Conservation (phyloP, 2,113 vertebrate species). For the Herpailurus yagouaroundi region DNA sequence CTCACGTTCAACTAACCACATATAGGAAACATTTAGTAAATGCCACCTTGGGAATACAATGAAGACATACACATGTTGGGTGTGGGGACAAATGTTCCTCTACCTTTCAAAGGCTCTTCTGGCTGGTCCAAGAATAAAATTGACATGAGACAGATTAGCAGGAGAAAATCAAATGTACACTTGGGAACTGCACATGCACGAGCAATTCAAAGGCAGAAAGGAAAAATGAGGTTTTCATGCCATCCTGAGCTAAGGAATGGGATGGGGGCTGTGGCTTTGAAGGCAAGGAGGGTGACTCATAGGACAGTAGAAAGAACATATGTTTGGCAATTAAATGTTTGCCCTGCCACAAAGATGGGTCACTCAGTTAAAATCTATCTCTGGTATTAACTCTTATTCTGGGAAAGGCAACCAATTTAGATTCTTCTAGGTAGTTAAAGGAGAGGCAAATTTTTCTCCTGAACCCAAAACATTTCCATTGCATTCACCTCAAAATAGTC, state of each 20-base stretch:
- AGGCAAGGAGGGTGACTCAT: not conserved
- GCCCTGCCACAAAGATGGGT: not conserved
- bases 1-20: not conserved
- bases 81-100: not conserved
- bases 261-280: not conserved
- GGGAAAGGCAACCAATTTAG: not conserved
- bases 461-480: not conserved
- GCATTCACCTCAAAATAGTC: not conserved
- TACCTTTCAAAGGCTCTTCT: not conserved
- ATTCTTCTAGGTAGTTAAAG: not conserved
- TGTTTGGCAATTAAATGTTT: not conserved
- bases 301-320: not conserved
- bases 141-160: not conserved
- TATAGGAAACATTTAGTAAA: not conserved
- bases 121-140: not conserved
- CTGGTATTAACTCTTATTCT: not conserved
- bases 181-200: not conserved
- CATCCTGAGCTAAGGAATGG: not conserved
- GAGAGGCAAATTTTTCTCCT: not conserved
- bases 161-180: not conserved
- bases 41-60: not conserved
- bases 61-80: not conserved
- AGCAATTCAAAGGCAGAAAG: not conserved
- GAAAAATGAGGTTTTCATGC: not conserved
- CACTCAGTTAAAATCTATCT: not conserved